phyloP scores from a whole-genome alignment of 2,888 invertebrate species.

The Timema podura region DNA sequence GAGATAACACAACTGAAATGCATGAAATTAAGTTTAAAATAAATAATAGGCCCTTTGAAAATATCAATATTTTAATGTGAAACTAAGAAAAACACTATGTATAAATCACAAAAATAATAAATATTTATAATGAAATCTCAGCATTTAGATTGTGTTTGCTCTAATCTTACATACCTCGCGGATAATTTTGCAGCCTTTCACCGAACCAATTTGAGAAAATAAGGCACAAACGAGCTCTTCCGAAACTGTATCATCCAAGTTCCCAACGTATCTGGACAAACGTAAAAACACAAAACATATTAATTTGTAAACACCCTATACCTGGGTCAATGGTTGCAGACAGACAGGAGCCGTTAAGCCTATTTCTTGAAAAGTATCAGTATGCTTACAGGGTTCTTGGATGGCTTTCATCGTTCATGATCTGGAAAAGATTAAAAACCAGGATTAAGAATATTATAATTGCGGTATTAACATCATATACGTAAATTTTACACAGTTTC shows the following conservation, averaged over 20 bases:
- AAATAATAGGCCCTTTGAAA: too few relatives aligned
- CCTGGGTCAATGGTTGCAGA: background rate
- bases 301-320: background rate
- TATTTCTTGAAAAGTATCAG: background rate
- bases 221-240: slow-evolving; percentile 54
- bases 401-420: slow-evolving; percentile 23
- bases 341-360: background rate
- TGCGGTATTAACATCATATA: background rate
- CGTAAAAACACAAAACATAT: background rate
- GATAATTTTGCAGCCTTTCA: slow-evolving; percentile 62
- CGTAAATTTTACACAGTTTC: too few relatives aligned
- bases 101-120: too few relatives aligned
- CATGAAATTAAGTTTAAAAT: too few relatives aligned
- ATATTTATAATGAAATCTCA: too few relatives aligned
- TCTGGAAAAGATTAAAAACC: slow-evolving; percentile 11
- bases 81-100: too few relatives aligned
- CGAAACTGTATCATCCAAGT: slow-evolving; percentile 52
- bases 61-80: too few relatives aligned
- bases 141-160: too few relatives aligned
- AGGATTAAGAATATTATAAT: background rate
- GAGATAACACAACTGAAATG: too few relatives aligned
- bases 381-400: slow-evolving; percentile 24
- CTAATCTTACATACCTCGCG: slow-evolving; percentile 46
- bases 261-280: slow-evolving; percentile 50
- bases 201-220: slow-evolving; percentile 58